Conservation (phyloP, 2,888 invertebrate species). For the Polia nebulosa region DNA sequence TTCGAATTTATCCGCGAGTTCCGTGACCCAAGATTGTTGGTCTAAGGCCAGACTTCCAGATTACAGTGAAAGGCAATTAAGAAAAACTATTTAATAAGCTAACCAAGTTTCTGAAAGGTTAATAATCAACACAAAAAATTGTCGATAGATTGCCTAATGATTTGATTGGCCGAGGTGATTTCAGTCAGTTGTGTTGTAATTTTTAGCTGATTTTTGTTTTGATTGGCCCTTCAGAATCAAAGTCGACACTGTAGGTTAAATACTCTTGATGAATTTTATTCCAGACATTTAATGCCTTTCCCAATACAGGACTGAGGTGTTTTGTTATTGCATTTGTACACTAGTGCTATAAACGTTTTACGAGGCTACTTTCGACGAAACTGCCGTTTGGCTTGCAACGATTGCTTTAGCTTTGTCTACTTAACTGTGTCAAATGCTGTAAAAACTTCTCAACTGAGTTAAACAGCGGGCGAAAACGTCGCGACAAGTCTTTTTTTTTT, state of each 20-base stretch:
- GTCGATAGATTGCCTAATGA: neutral
- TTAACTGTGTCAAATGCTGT: constrained; percentile 68
- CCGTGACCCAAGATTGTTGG: too few species aligned
- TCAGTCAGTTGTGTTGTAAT: neutral
- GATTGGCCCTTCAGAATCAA: neutral
- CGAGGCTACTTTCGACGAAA: constrained; percentile 71
- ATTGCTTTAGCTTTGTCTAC: constrained; percentile 70
- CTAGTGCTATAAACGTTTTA: constrained; percentile 78
- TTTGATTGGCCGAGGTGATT: neutral
- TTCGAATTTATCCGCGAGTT: too few species aligned
- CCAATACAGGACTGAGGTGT: constrained; percentile 68
- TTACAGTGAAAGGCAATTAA: neutral
- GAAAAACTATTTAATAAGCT: neutral
- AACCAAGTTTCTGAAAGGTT: too few species aligned
- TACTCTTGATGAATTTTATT: constrained; percentile 3
- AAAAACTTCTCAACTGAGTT: constrained; percentile 67
- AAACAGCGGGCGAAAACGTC: constrained; percentile 57
- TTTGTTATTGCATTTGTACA: constrained; percentile 71
- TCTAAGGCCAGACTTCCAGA: too few species aligned
- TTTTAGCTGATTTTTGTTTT: neutral
- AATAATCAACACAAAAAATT: too few species aligned
- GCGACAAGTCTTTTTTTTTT: constrained; percentile 49
- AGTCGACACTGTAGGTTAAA: neutral
- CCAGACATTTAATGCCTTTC: neutral
- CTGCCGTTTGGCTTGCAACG: constrained; percentile 68